phyloP scores from a whole-genome alignment of 2,113 vertebrate species.

The Columbina picui region DNA sequence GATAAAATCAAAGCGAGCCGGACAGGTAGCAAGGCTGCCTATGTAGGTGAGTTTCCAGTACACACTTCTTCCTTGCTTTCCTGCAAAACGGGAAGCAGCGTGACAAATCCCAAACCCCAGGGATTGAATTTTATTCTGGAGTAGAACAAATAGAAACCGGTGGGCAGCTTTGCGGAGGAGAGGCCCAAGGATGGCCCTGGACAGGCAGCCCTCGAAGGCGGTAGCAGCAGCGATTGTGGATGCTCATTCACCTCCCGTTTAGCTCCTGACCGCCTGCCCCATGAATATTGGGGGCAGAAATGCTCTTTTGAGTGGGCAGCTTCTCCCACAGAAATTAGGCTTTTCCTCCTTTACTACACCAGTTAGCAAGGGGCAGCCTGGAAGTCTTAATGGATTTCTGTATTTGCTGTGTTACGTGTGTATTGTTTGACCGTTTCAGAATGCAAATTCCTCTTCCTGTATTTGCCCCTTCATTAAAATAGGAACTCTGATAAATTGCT shows the following conservation, averaged over 20 bases:
- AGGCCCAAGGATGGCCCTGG: not conserved
- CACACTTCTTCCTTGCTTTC: not conserved
- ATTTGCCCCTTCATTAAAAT: not conserved
- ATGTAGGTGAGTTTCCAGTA: slow-evolving; percentile 56
- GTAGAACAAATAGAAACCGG: not conserved
- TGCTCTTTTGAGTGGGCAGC: not conserved
- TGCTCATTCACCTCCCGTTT: not conserved
- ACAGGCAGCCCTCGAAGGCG: not conserved
- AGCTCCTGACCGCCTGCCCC: not conserved
- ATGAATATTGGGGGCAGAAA: not conserved
- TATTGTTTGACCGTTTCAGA: not conserved
- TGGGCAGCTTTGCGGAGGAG: not conserved
- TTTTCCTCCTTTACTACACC: not conserved
- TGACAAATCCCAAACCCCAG: not conserved
- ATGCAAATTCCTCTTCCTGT: not conserved
- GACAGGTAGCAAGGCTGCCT: not conserved
- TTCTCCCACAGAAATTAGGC: rapidly evolving
- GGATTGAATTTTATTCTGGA: not conserved
- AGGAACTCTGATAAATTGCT: not conserved
- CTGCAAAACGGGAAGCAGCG: not conserved
- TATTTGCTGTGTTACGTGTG: rapidly evolving
- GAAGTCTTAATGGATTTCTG: not conserved
- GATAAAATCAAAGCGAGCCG: not conserved
- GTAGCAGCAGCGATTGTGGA: not conserved
- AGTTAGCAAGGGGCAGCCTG: not conserved